Base-by-base conservation (phyloP, 2,888 invertebrate species). In the Cordilura impudica region DNA sequence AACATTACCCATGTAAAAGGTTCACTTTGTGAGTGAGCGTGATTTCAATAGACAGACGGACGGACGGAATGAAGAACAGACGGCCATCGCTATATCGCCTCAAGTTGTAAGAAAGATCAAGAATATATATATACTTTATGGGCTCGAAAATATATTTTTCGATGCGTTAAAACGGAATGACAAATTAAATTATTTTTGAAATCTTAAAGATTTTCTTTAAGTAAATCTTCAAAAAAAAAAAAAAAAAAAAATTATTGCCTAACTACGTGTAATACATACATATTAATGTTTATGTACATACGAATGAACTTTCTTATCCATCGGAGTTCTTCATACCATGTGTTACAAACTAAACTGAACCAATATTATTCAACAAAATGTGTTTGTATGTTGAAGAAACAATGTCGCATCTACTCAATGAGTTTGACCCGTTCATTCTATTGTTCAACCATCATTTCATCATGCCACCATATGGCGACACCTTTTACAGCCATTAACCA, bases 401-500 rank as follows among this genome's bases (percentile, higher is more conserved):
- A 66, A 74, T 67, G 29, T 45, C 53, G 60, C 21, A 53, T 43
- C 51, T 10, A 66, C 58, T 74, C 73, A 78, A 78, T 74, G 73
- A 69, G 69, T 78, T 78, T 78, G 78, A 78, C 78, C 78, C 78
- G 53, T 72, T 54, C 67, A 16, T 21, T 29, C 61, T 14, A n/a
- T 65, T 14, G 18, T 54, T 70, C 45, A 61, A 60, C 60, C 71
- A 61, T 61, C 73, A 73, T 74, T 70, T 61, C 60, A 70, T 70
- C 21, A 58, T 54, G 31, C 78, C 78, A 39, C 78, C 78, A 79
- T 67, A 79, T 74, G 78, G 61, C 75, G 78, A 61, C 78, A 79
- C 78, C 78, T 79, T 71, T 79, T 74, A 67, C 71, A 75, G 66
- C 71, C 78, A 79, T 79, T 79, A 79, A 79, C 74, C 74, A 54